A percentile compares a stretch with the other conserved stretches of the same genome.
Evolutionary conservation across 2,888 invertebrate genomes (phyloP).

Genomic region (Caenorhabditis afra): DNA sequence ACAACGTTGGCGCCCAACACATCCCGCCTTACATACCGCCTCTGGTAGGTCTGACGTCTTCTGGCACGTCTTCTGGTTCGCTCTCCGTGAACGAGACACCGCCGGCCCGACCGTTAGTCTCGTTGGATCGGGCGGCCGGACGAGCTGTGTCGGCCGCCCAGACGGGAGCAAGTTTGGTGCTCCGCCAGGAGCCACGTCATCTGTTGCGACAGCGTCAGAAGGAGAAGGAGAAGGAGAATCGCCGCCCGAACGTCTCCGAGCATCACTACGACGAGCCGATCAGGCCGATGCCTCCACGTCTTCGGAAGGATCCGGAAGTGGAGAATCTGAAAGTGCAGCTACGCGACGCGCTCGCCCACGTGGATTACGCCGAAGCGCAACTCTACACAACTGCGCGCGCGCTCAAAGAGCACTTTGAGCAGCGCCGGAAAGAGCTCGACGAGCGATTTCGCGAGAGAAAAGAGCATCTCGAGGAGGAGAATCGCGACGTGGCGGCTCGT

Average conservation of each 20-base stretch:
- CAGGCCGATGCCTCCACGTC: neutral
- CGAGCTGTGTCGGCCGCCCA: conserved; percentile 15
- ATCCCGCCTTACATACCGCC: too few relatives aligned
- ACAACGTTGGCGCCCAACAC: too few relatives aligned
- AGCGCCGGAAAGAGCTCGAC: conserved; percentile 11
- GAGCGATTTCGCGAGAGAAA: conserved; percentile 11
- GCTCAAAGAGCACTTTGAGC: conserved; percentile 11
- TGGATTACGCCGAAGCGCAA: conserved; percentile 41
- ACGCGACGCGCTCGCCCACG: conserved; percentile 50
- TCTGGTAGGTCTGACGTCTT: too few relatives aligned
- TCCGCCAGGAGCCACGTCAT: neutral
- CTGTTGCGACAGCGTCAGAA: neutral
- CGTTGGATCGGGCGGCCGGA: too few relatives aligned
- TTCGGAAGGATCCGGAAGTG: neutral
- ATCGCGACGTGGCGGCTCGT: conserved; percentile 2
- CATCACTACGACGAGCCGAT: conserved; percentile 33
- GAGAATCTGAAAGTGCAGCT: conserved; percentile 43
- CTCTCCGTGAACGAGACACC: neutral
- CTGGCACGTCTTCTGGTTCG: too few relatives aligned
- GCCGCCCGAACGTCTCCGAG: neutral
- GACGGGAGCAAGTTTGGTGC: conserved; percentile 41
- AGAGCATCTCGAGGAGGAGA: conserved; percentile 30
- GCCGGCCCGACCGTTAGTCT: neutral
- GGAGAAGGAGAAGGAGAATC: conserved; percentile 25
- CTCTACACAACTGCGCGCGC: conserved; percentile 4